Evolutionary conservation across 2,797 vertebrate genomes (phyloP).

Genomic region (Carapus acus): DNA sequence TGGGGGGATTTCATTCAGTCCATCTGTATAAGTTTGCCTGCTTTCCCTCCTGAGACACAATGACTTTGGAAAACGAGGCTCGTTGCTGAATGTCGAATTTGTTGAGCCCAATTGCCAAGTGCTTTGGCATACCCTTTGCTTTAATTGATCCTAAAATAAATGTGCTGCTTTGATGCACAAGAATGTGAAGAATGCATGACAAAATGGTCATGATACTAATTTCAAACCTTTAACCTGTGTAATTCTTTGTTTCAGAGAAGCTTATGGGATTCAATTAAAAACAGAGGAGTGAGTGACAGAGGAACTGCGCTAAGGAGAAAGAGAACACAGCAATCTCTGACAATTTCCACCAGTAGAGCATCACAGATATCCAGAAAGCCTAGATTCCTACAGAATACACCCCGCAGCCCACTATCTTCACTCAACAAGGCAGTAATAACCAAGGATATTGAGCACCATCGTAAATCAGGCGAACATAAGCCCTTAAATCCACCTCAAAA

Average conservation of each 20-base stretch:
- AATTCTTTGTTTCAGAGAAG: constrained; percentile 73
- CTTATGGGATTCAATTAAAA: constrained; percentile 86
- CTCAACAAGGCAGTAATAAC: constrained; percentile 61
- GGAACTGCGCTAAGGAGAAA: constrained; percentile 45
- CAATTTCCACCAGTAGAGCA: constrained; percentile 75
- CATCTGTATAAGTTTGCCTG: no score
- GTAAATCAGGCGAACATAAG: constrained; percentile 31
- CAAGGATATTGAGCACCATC: constrained; percentile 13
- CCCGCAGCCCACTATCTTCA: constrained; percentile 74
- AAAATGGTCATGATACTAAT: no score
- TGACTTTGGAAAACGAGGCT: no score
- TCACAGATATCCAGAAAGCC: constrained; percentile 73
- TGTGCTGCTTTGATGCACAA: no score
- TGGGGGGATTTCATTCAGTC: no score
- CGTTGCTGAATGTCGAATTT: no score
- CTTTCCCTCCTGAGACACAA: no score
- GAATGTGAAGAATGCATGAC: no score
- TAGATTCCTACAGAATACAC: constrained; percentile 58
- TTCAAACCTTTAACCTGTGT: no score
- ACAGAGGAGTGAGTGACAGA: constrained; percentile 64
- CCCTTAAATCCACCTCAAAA: constrained; percentile 17
- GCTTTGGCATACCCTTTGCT: no score
- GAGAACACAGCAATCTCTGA: constrained; percentile 52
- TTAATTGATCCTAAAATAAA: no score
- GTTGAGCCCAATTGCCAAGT: no score